These are phyloP conservation scores for Pardalotus punctatus DNA, from an alignment of 2,113 vertebrate genomes.

Conservation along the genomic window DNA sequence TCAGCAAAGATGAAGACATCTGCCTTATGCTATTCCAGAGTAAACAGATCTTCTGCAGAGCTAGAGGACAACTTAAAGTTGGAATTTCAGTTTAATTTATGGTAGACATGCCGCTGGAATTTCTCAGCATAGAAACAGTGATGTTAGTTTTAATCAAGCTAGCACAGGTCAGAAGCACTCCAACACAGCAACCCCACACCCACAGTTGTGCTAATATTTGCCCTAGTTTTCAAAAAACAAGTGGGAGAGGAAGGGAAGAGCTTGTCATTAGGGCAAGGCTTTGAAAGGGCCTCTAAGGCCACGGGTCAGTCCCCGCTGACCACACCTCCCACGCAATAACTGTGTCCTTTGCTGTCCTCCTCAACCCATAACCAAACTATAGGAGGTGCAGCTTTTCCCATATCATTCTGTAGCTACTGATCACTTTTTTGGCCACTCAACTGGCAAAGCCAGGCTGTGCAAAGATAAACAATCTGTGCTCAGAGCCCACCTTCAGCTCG, in stretches of 20 bases:
- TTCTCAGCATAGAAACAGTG: neutral
- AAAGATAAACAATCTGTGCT: neutral
- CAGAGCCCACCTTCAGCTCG: neutral
- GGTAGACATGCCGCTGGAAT: neutral
- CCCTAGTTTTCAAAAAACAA: neutral
- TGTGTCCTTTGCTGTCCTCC: neutral
- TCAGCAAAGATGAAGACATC: slow-evolving; percentile 38
- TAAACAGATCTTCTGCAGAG: slow-evolving; percentile 12
- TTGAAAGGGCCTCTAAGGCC: neutral
- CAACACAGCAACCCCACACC: neutral
- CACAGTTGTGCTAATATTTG: slow-evolving; percentile 13
- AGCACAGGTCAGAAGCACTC: neutral
- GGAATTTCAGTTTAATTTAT: slow-evolving; percentile 37
- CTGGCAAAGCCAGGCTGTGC: neutral
- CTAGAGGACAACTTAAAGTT: neutral
- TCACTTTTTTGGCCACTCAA: neutral
- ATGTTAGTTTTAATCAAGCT: slow-evolving; percentile 5
- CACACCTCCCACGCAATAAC: fast-evolving
- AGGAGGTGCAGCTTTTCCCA: neutral
- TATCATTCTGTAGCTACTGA: neutral
- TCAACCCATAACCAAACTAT: fast-evolving
- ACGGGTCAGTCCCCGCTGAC: fast-evolving
- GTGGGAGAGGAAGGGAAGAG: neutral
- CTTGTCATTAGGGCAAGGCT: neutral
- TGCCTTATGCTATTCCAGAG: slow-evolving; percentile 11